phyloP scores from a whole-genome alignment of 2,113 vertebrate species.

The Sceloporus tristichus region DNA sequence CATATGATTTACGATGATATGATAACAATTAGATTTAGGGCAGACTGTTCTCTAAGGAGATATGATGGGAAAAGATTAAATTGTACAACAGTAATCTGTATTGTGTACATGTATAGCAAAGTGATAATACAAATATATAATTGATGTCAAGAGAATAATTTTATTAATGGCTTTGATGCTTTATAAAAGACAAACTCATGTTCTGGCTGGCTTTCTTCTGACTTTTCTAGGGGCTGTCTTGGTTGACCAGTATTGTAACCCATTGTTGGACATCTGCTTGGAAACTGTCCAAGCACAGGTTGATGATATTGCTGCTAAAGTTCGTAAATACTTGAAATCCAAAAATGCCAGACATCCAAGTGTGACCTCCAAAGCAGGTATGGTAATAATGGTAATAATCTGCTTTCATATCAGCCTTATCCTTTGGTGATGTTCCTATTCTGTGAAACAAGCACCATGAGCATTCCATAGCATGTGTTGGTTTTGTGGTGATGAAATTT shows the following conservation, averaged over 20 bases:
- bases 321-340: slow-evolving; percentile 86
- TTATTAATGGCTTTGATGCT: no score
- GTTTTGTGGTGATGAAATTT: not conserved
- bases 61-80: not conserved
- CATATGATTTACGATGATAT: no score
- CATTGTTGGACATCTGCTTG: slow-evolving; percentile 89
- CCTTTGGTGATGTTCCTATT: not conserved
- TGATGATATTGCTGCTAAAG: slow-evolving; percentile 88
- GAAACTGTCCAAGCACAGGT: slow-evolving; percentile 87
- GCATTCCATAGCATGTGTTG: not conserved
- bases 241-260: slow-evolving; percentile 97
- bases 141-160: not conserved
- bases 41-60: not conserved
- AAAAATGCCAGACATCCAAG: slow-evolving; percentile 92
- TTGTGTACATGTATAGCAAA: slow-evolving; percentile 1
- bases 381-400: slow-evolving; percentile 29
- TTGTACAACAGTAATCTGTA: not conserved
- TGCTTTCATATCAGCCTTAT: not conserved
- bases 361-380: slow-evolving; percentile 83
- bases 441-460: not conserved
- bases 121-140: no score
- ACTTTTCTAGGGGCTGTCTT: slow-evolving; percentile 88
- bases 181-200: not conserved
- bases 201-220: slow-evolving; percentile 38
- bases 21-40: not conserved